Percentiles rank a stretch among this genome's conserved stretches.
phyloP scores from a whole-genome alignment of 2,888 invertebrate species.

The Catocala fraxini region DNA sequence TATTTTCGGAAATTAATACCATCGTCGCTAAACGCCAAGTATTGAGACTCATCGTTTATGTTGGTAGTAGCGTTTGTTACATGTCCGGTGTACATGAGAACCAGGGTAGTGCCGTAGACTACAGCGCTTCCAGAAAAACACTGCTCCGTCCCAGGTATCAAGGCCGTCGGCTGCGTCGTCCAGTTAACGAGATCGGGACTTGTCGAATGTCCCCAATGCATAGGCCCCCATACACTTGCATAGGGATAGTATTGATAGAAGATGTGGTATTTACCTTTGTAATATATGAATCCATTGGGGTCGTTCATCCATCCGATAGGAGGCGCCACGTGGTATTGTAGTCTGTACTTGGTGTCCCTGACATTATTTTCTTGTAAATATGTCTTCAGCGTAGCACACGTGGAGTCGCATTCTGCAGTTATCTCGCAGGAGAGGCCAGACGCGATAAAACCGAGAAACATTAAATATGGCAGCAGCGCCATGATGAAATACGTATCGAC shows the following conservation, averaged over 20 bases:
- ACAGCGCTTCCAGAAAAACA: conserved; percentile 83
- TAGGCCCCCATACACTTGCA: conserved; percentile 73
- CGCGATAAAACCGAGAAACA: conserved; percentile 4
- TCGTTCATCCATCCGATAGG: conserved; percentile 87
- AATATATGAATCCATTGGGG: conserved; percentile 85
- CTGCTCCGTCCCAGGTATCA: conserved; percentile 76
- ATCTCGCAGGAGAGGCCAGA: not conserved
- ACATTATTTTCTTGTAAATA: conserved; percentile 13
- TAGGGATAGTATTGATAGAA: conserved; percentile 86
- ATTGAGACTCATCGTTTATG: conserved; percentile 67
- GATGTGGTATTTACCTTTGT: conserved; percentile 81
- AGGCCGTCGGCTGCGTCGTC: conserved; percentile 78
- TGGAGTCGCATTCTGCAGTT: conserved; percentile 7
- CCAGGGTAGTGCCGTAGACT: conserved; percentile 67
- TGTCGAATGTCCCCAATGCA: conserved; percentile 86
- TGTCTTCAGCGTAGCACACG: not conserved
- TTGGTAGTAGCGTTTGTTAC: conserved; percentile 55
- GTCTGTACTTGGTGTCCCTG: conserved; percentile 57
- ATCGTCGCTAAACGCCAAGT: conserved; percentile 73
- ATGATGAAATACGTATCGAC: not conserved
- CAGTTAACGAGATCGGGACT: conserved; percentile 82
- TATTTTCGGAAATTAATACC: conserved; percentile 76
- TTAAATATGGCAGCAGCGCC: not conserved
- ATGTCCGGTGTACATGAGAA: conserved; percentile 77
- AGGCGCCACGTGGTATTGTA: conserved; percentile 73